These are phyloP conservation scores for Caenorhabditis tropicalis DNA, from an alignment of 1,140 invertebrate genomes.

Conservation along the genomic window DNA sequence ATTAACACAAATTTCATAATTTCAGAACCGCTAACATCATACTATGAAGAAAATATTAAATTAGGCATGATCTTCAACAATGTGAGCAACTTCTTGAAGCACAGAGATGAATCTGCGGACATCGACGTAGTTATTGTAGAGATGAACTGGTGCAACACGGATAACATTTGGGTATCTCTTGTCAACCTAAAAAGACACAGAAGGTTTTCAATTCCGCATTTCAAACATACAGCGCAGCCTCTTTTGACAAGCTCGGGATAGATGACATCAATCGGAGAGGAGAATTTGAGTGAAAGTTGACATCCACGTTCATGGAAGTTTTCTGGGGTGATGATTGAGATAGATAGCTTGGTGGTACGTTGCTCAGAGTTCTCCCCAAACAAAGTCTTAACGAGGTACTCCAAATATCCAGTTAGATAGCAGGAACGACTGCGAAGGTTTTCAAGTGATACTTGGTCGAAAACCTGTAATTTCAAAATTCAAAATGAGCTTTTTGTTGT, in stretches of 20 bases:
- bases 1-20: not conserved
- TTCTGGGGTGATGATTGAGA: constrained; percentile 75
- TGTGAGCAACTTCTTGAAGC: constrained; percentile 38
- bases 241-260: constrained; percentile 74
- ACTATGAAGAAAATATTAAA: not conserved
- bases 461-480: constrained; percentile 8
- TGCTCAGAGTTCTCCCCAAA: constrained; percentile 43
- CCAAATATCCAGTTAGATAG: constrained; percentile 77
- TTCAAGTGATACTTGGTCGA: constrained; percentile 67
- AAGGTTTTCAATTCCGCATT: not conserved
- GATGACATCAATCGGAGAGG: constrained; percentile 72
- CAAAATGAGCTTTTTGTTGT: not conserved
- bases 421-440: constrained; percentile 74
- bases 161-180: constrained; percentile 75
- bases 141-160: constrained; percentile 75
- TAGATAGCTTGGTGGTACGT: constrained; percentile 50
- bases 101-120: constrained; percentile 72
- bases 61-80: constrained; percentile 5
- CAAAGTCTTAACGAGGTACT: constrained; percentile 73
- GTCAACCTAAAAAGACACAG: constrained; percentile 69
- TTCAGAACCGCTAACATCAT: not conserved
- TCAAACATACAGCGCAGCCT: constrained; percentile 74
- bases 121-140: constrained; percentile 77
- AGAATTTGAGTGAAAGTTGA: constrained; percentile 75
- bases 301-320: constrained; percentile 75